These are phyloP conservation scores for Meiosimyza decipiens DNA, from an alignment of 2,888 invertebrate species.

Conservation along the genomic window DNA sequence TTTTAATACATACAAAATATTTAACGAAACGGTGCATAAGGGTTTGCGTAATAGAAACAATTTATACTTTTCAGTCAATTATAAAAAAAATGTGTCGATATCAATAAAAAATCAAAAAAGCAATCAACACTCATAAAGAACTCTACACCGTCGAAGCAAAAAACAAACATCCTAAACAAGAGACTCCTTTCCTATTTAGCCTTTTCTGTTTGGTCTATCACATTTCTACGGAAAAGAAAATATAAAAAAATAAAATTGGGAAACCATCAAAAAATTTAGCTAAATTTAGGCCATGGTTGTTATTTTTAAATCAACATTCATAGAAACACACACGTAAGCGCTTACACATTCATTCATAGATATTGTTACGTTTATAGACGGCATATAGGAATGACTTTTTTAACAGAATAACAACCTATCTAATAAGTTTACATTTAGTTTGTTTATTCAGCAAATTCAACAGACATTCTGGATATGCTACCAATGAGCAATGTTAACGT, in stretches of 20 bases:
- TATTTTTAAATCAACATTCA: not conserved
- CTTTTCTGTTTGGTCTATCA: conserved; percentile 7
- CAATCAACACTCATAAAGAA: conserved; percentile 4
- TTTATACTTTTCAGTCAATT: no score
- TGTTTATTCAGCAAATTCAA: conserved; percentile 26
- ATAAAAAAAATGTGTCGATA: not conserved
- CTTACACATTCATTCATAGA: no score
- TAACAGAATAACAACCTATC: conserved; percentile 22
- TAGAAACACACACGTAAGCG: no score
- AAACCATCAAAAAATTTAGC: not conserved
- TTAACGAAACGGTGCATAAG: no score
- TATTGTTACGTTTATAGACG: no score
- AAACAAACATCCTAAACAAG: not conserved
- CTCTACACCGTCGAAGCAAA: not conserved
- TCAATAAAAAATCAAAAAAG: conserved; percentile 8
- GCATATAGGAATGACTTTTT: not conserved
- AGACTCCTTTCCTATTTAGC: not conserved
- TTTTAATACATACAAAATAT: no score
- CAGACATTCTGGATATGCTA: no score
- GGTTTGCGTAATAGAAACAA: no score
- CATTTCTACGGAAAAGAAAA: not conserved
- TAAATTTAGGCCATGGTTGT: conserved; percentile 7
- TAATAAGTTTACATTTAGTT: conserved; percentile 6
- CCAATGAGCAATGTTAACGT: no score
- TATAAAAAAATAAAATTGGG: not conserved